A percentile compares a stretch with the other conserved stretches of the same genome.
These are phyloP conservation scores for Styela plicata DNA, from an alignment of 23 tunicate genomes.

Conservation along the genomic window DNA sequence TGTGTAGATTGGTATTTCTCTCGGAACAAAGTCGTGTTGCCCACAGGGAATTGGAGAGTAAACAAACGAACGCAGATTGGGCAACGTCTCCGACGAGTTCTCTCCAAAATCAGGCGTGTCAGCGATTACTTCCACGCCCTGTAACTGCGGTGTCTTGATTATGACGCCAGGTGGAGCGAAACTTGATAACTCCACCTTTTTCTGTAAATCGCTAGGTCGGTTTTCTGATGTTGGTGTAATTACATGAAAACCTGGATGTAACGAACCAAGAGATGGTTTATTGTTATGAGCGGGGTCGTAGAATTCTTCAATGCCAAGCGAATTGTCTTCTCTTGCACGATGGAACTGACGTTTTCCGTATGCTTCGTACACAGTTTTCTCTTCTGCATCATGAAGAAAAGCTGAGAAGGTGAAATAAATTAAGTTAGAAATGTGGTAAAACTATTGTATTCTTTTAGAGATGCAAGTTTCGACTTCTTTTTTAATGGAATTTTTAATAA, in stretches of 20 bases:
- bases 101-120: conserved; percentile 10
- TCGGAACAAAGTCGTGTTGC: not conserved
- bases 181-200: not conserved
- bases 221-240: not conserved
- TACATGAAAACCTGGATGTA: not conserved
- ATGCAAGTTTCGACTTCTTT: too few species aligned
- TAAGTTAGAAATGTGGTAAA: too few species aligned
- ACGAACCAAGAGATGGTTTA: not conserved
- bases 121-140: not conserved
- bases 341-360: conserved; percentile 37
- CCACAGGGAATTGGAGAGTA: conserved; percentile 36
- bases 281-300: conserved; percentile 6
- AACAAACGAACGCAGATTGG: not conserved
- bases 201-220: not conserved
- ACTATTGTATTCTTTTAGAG: too few species aligned
- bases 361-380: conserved; percentile 45
- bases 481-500: too few species aligned
- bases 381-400: conserved; percentile 2
- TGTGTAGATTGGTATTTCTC: conserved; percentile 36
- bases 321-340: conserved; percentile 1
- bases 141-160: not conserved
- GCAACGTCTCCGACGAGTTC: not conserved
- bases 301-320: conserved; percentile 5
- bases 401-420: conserved; percentile 1
- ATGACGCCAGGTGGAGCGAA: too few species aligned